phyloP scores from a whole-genome alignment of 2,797 vertebrate species.

The Lutjanus campechanus region DNA sequence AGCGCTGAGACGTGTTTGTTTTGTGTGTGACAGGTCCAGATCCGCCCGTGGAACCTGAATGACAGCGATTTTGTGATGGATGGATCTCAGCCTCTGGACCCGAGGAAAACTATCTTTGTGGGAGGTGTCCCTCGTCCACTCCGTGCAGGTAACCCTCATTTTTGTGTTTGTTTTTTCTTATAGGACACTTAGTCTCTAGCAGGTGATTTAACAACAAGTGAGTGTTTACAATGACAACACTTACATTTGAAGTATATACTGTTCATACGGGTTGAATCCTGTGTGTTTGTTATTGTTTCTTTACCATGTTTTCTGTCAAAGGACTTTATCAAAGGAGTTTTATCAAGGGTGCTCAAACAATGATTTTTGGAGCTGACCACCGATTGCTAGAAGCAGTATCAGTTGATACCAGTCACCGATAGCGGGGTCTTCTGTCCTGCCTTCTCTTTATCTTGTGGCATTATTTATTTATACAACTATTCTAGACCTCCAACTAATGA shows the following conservation, averaged over 20 bases:
- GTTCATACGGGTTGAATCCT: background rate
- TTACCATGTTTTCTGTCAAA: conserved; percentile 23
- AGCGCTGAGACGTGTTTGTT: conserved; percentile 28
- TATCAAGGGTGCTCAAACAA: too few species aligned
- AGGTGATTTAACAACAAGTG: conserved; percentile 11
- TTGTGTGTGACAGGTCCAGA: conserved; percentile 91
- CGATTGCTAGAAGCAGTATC: too few species aligned
- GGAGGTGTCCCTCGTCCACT: conserved; percentile 98
- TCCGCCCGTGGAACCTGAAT: conserved; percentile 99
- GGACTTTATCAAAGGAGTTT: too few species aligned
- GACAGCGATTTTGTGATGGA: conserved; percentile 99
- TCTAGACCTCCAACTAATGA: too few species aligned
- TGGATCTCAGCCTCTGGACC: conserved; percentile 98
- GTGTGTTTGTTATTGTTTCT: background rate
- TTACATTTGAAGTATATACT: background rate
- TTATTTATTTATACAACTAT: too few species aligned
- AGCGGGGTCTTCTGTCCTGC: too few species aligned
- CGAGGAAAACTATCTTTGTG: conserved; percentile 99
- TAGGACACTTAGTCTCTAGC: background rate
- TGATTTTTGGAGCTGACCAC: too few species aligned
- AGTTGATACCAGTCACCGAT: too few species aligned
- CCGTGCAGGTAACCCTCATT: conserved; percentile 90
- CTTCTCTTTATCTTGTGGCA: too few species aligned
- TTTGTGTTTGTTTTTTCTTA: background rate
- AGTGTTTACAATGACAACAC: conserved; percentile 39